Evolutionary conservation across 2,797 vertebrate species (phyloP).

Genomic region (Gobio occitaniae): DNA sequence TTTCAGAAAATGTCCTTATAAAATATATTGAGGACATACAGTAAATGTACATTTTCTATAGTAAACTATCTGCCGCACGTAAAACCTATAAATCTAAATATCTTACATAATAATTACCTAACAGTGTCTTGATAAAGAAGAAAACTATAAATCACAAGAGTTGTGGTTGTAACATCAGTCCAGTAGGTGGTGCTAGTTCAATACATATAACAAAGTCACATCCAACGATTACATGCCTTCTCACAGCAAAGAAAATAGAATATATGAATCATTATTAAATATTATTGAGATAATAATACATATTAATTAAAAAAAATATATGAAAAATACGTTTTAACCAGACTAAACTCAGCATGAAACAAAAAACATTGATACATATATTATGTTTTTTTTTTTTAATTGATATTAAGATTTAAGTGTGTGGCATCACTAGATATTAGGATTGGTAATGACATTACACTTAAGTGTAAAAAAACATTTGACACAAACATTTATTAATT

Average conservation of each 20-base stretch:
- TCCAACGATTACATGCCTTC: not conserved
- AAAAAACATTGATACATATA: not conserved
- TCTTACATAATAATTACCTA: not conserved
- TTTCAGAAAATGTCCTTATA: not conserved
- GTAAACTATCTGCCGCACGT: not conserved
- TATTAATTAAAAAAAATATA: not conserved
- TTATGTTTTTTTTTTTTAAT: not conserved
- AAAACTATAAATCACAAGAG: too few species aligned
- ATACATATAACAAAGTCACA: not conserved
- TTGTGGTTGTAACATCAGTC: not conserved
- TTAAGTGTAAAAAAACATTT: not conserved
- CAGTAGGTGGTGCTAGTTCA: conserved; percentile 7
- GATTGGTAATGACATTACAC: not conserved
- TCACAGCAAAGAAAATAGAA: not conserved
- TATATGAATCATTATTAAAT: not conserved
- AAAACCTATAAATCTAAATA: not conserved
- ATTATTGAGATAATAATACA: not conserved
- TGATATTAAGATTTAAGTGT: not conserved
- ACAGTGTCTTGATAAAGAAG: not conserved
- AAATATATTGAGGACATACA: not conserved
- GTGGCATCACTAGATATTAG: not conserved
- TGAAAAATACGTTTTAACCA: not conserved
- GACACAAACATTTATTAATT: not conserved
- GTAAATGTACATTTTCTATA: not conserved
- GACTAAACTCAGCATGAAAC: not conserved